A percentile compares a stretch with the other conserved stretches of the same genome.
Evolutionary conservation across 1,140 invertebrate genomes (phyloP).

Genomic region (Stegodyphus mimosarum): DNA sequence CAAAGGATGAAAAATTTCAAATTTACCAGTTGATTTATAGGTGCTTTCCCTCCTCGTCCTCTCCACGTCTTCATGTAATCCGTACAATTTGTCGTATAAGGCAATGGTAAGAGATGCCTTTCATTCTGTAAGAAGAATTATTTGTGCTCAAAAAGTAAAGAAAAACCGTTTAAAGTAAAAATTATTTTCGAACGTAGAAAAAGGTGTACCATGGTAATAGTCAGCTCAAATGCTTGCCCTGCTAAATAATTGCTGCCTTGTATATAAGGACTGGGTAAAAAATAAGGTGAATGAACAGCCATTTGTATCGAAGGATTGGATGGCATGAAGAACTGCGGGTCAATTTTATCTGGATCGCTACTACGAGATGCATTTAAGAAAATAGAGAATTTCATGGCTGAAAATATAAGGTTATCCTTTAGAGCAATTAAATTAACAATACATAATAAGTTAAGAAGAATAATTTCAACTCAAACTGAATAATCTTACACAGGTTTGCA

Average conservation of each 20-base stretch:
- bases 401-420: neutral
- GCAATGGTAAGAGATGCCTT: neutral
- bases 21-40: neutral
- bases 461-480: too few relatives aligned
- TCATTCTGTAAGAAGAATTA: neutral
- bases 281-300: conserved; percentile 1
- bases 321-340: neutral
- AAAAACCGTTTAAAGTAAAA: too few relatives aligned
- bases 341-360: neutral
- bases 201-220: neutral
- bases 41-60: neutral
- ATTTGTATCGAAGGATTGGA: neutral
- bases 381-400: neutral
- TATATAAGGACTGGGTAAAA: neutral
- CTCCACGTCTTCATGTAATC: conserved; percentile 5
- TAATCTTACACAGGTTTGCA: too few relatives aligned
- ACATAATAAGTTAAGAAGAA: too few relatives aligned
- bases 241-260: neutral
- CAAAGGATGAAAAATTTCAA: too few relatives aligned
- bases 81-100: neutral
- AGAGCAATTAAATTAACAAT: neutral
- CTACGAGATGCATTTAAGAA: neutral
- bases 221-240: neutral
- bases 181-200: neutral
- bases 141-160: too few relatives aligned